Evolutionary conservation across 1,140 invertebrate genomes (phyloP).

Genomic region (Trypoxylus dichotomus): DNA sequence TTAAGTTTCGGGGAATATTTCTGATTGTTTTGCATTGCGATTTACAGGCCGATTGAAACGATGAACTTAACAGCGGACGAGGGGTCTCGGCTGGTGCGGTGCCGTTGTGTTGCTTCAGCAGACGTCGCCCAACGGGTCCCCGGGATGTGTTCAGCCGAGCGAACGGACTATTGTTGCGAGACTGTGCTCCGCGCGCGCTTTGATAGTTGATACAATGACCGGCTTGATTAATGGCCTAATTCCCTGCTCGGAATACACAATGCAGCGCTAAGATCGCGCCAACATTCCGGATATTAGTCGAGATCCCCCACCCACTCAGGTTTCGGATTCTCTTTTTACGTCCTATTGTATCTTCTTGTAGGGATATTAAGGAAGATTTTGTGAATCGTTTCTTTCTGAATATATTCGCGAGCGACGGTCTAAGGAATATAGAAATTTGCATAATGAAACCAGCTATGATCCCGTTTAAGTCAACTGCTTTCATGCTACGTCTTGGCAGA

Average conservation of each 20-base stretch:
- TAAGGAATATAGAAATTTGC: too few species aligned
- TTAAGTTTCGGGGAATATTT: conserved; percentile 24
- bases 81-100: neutral
- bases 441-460: too few species aligned
- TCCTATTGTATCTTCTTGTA: neutral
- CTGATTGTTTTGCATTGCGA: conserved; percentile 26
- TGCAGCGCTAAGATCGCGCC: conserved; percentile 50
- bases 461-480: too few species aligned
- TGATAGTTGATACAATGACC: conserved; percentile 56
- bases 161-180: conserved; percentile 54
- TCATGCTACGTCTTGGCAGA: too few species aligned
- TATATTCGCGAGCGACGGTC: neutral
- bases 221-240: conserved; percentile 54
- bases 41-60: neutral
- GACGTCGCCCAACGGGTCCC: conserved; percentile 1
- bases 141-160: conserved; percentile 48
- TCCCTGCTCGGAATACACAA: conserved; percentile 52
- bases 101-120: neutral
- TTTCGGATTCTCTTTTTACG: neutral
- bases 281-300: conserved; percentile 53
- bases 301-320: neutral
- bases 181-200: conserved; percentile 50
- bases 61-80: neutral
- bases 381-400: neutral
- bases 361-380: conserved; percentile 8